These are phyloP conservation scores for Hiodon alosoides DNA, from an alignment of 2,113 vertebrate species.

Conservation along the genomic window DNA sequence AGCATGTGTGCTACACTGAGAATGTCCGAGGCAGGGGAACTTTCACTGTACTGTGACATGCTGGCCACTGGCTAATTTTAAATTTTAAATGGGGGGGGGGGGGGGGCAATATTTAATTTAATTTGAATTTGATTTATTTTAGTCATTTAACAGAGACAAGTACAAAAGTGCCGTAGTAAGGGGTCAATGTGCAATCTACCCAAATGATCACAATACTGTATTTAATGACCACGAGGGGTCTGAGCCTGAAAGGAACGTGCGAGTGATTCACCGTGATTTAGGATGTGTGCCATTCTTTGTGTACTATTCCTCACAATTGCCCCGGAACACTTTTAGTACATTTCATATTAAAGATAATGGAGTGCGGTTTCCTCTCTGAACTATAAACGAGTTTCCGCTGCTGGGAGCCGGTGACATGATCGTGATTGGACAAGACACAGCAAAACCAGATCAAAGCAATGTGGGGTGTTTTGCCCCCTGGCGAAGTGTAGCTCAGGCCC, in stretches of 20 bases:
- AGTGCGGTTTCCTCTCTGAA: conserved; percentile 55
- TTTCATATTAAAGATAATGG: conserved; percentile 59
- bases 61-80: too few relatives aligned
- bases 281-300: neutral
- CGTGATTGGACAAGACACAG: conserved; percentile 73
- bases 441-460: conserved; percentile 76
- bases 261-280: neutral
- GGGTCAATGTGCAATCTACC: too few relatives aligned
- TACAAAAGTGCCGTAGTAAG: too few relatives aligned
- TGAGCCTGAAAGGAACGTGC: neutral
- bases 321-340: conserved; percentile 18
- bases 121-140: too few relatives aligned
- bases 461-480: conserved; percentile 73
- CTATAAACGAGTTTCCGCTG: conserved; percentile 63
- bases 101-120: too few relatives aligned
- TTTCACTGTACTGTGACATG: too few relatives aligned
- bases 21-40: too few relatives aligned
- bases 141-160: too few relatives aligned
- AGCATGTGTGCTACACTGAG: too few relatives aligned
- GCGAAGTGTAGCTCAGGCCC: conserved; percentile 60
- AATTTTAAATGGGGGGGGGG: too few relatives aligned
- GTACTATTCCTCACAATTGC: neutral
- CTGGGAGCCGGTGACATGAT: conserved; percentile 67
- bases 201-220: neutral
- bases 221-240: neutral